phyloP scores from a whole-genome alignment of 2,888 invertebrate genomes.

The Cantharis rufa region DNA sequence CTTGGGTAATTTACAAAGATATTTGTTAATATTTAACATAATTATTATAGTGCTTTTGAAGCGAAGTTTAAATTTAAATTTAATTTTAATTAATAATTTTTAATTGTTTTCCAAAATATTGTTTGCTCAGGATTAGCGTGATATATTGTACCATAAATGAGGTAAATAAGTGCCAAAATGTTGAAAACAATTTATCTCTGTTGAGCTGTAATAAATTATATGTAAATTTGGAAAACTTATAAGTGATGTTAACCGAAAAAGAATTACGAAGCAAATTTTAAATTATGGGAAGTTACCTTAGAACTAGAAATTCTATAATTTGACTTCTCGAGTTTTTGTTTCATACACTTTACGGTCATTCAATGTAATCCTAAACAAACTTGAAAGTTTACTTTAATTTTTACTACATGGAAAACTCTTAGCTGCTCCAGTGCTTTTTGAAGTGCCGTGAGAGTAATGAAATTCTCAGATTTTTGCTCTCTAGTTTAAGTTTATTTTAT shows the following conservation, averaged over 20 bases:
- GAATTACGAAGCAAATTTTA: background rate
- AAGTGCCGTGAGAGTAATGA: background rate
- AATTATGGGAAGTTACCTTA: background rate
- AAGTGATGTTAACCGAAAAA: background rate
- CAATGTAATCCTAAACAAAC: background rate
- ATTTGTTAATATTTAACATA: background rate
- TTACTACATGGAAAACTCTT: background rate
- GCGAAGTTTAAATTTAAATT: background rate
- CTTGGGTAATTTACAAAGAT: background rate
- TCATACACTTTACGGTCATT: background rate
- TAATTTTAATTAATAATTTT: background rate
- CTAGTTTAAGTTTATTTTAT: background rate
- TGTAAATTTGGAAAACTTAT: background rate
- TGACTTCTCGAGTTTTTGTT: background rate
- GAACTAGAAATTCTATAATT: background rate
- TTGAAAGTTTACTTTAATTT: background rate
- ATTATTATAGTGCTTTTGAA: background rate
- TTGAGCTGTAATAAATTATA: background rate
- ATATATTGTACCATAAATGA: background rate
- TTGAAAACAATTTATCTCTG: background rate
- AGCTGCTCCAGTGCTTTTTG: background rate
- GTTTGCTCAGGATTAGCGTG: background rate
- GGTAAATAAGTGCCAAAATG: background rate
- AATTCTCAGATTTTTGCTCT: background rate
- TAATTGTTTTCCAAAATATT: background rate